Percentiles rank a stretch among this genome's conserved stretches.
These are phyloP conservation scores for Dyspetes luteomarginatus DNA, from an alignment of 2,888 invertebrate species.

Conservation along the genomic window DNA sequence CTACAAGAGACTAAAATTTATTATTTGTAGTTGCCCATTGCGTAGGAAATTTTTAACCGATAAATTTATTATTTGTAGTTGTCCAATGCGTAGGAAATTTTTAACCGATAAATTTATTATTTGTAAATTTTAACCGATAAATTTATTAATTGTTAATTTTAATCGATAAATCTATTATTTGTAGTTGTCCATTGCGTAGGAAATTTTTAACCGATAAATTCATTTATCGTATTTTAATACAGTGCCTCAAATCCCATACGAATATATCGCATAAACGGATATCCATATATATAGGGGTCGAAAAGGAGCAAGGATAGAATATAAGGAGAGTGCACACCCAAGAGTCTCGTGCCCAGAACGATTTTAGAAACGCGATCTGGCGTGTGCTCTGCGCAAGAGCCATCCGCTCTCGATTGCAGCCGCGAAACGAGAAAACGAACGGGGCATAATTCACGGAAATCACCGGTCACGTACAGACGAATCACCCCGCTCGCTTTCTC, in stretches of 20 bases:
- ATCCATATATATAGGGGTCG: not conserved
- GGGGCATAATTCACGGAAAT: slow-evolving; percentile 77
- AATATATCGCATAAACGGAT: not conserved
- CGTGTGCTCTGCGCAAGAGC: slow-evolving; percentile 72
- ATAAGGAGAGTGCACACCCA: slow-evolving; percentile 22
- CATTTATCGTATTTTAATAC: too few relatives aligned
- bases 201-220: too few relatives aligned
- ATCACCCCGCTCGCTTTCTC: slow-evolving; percentile 57
- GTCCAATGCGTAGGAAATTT: too few relatives aligned
- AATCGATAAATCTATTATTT: too few relatives aligned
- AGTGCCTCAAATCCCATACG: not conserved
- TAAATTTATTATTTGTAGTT: too few relatives aligned
- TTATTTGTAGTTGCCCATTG: too few relatives aligned
- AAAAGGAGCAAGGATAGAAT: not conserved
- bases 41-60: too few relatives aligned
- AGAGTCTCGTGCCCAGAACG: slow-evolving; percentile 68
- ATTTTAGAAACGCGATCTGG: slow-evolving; percentile 77
- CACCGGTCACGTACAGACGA: slow-evolving; percentile 74
- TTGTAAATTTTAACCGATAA: too few relatives aligned
- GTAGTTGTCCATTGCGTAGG: too few relatives aligned
- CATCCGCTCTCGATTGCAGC: slow-evolving; percentile 71
- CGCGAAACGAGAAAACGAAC: slow-evolving; percentile 76
- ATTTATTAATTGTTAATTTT: too few relatives aligned
- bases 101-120: too few relatives aligned
- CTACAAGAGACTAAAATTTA: too few relatives aligned